Evolutionary conservation across 2,888 invertebrate species (phyloP), one percentile per base, ranked within the genome.

Genomic region (Pachydiplax longipennis): DNA sequence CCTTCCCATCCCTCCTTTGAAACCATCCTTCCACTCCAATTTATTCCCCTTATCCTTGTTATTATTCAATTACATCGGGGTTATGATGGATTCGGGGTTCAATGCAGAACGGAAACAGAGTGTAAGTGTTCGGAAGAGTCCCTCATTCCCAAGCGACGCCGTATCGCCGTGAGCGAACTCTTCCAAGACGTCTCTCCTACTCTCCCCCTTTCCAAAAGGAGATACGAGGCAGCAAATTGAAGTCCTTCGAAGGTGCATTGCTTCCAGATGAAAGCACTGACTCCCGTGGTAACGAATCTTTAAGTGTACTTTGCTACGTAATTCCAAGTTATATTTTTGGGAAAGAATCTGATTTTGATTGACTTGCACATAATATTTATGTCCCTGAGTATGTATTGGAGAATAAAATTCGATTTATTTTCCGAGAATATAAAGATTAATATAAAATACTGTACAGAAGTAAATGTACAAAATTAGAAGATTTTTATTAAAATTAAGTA

Each of bases 21-120:
- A 35, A 37, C 40, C 87, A 61, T 18, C 87, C 87, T 37, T 87
- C 35, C n/a, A 10, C 58, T 53, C 58, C 40, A 8, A 40, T 81
- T 35, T 61, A 35, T 37, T 37, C 18, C 61, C 87, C 61, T 87
- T 83, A 58, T 87, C 87, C 61, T 35, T 87, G 87, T 87, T 87
- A 87, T 87, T 87, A 87, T 87, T 87, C 87, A 87, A 87, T 87
- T 87, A 87, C 65, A 58, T 40, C 37, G n/a, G 87, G 87, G 58
- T 87, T 65, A 61, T 58, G 61, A 87, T 87, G 58, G 87, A 37
- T 65, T 87, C 61, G 48, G 58, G 61, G 37, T 61, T 87, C 87
- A 87, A 87, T 87, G 87, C 61, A 87, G 37, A 65, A 37, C 61
- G 87, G 61, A 87, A 87, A 61, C 87, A 87, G 61, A 61, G 61